Percentiles rank a stretch among this genome's conserved stretches.
Evolutionary conservation across 2,888 invertebrate species (phyloP).

Genomic region (Eurois occulta): DNA sequence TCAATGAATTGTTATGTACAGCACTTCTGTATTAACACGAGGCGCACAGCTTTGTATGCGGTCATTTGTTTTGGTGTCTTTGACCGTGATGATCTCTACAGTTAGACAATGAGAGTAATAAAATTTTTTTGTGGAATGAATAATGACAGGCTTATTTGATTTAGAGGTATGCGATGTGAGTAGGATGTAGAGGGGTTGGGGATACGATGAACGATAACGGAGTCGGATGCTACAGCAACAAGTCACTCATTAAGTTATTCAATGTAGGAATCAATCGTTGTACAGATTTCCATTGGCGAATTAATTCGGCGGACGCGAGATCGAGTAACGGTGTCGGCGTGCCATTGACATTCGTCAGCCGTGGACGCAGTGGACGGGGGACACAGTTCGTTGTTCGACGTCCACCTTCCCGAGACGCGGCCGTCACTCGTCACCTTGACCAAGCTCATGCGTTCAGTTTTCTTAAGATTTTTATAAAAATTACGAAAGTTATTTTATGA

Average conservation of each 20-base stretch:
- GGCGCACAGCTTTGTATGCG: slow-evolving; percentile 63
- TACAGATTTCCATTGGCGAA: slow-evolving; percentile 87
- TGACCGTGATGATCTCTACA: slow-evolving; percentile 80
- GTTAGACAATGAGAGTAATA: slow-evolving; percentile 79
- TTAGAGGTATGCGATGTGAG: slow-evolving; percentile 65
- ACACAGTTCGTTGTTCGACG: slow-evolving; percentile 71
- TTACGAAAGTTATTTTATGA: not conserved
- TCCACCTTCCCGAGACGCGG: slow-evolving; percentile 69
- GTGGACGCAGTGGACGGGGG: slow-evolving; percentile 73
- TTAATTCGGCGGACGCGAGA: slow-evolving; percentile 89
- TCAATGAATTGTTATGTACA: slow-evolving; percentile 74
- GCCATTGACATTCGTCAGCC: slow-evolving; percentile 89
- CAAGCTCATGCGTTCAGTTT: slow-evolving; percentile 49
- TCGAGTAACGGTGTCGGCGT: slow-evolving; percentile 88
- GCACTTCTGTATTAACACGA: slow-evolving; percentile 68
- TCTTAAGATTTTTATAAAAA: slow-evolving; percentile 12
- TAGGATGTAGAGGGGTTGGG: slow-evolving; percentile 68
- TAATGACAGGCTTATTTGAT: slow-evolving; percentile 72
- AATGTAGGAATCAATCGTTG: slow-evolving; percentile 85
- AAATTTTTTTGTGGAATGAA: slow-evolving; percentile 73
- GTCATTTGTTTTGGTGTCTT: slow-evolving; percentile 80
- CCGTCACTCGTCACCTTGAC: slow-evolving; percentile 66
- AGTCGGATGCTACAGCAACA: slow-evolving; percentile 79
- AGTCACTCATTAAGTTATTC: slow-evolving; percentile 86
- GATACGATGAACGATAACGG: slow-evolving; percentile 84